Evolutionary conservation across 1,140 invertebrate genomes (phyloP), one percentile per base, ranked within the genome.

Genomic region (Mactra quadrangularis): DNA sequence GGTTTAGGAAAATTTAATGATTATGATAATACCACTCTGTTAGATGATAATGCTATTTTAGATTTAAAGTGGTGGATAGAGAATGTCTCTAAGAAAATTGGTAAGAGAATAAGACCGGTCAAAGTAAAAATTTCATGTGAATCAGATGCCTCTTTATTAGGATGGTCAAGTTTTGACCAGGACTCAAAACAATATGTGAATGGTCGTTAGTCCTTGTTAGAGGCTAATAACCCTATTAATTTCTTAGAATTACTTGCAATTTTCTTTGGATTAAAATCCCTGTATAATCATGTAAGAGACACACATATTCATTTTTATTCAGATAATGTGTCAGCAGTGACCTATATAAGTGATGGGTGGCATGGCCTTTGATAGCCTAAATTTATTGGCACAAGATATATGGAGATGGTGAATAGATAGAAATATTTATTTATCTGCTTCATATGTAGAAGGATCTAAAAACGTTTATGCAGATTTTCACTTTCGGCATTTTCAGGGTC

Each of bases 341-440:
- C 72, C 25, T 79, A 70, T 79, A 33, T 79, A 6, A 70, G 57
- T 79, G 64, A 79, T 79, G 19, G 77, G 77, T 4, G 77, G 77
- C 11, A 70, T 79, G 62, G 25, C 50, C 1, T 79, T 50, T 15
- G n/a, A 41, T 38, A 3, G 19, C 2, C 41, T 31, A 33, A 55
- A 86, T 79, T 0, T 6, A 6, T 70, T 79, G n/a, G 77, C 77
- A 57, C 52, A 41, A 31, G 13, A 47, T 9, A 47, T 79, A 19
- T 79, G 77, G 77, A 52, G 53, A 25, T 79, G 47, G 77, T 79
- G 77, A 47, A 25, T 79, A 15, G n/a, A 55, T 15, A 68, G 77
- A 50, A 38, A 70, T 45, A 79, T 79, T 29, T 70, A 38, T 70
- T 17, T 83, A 29, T 79, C 77, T 47, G 52, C 64, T 13, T 13